A percentile compares a stretch with the other conserved stretches of the same genome.
phyloP scores from a whole-genome alignment of 2,113 vertebrate genomes.

The Thalassarche chlororhynchos region DNA sequence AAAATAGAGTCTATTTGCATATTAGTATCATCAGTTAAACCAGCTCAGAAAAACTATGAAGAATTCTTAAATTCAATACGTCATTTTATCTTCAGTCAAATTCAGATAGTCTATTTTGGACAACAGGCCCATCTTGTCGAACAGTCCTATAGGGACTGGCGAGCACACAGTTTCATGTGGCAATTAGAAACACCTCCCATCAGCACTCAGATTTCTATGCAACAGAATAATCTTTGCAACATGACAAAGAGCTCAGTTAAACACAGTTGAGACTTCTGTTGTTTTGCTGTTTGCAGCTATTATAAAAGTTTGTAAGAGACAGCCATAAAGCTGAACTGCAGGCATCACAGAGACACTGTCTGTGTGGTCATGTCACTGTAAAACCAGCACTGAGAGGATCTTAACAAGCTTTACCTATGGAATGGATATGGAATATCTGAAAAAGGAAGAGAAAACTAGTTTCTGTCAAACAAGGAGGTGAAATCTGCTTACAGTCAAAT shows the following conservation, averaged over 20 bases:
- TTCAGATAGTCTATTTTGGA: background rate
- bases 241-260: background rate
- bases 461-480: background rate
- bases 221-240: background rate
- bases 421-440: background rate
- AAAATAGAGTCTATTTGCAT: background rate
- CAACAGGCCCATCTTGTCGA: background rate
- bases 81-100: background rate
- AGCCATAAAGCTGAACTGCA: background rate
- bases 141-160: background rate
- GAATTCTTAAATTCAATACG: background rate
- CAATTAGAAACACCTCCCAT: background rate
- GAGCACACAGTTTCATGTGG: background rate
- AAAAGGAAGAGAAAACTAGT: background rate
- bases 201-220: background rate
- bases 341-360: background rate
- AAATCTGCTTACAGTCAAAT: background rate
- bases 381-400: background rate
- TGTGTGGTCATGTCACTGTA: background rate
- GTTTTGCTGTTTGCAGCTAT: background rate
- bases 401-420: background rate
- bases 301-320: background rate
- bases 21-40: background rate
- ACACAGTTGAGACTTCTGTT: background rate
- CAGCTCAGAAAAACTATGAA: background rate